A percentile compares a stretch with the other conserved stretches of the same genome.
Conservation (phyloP, 2,113 vertebrate genomes). For the Pygoscelis adeliae region DNA sequence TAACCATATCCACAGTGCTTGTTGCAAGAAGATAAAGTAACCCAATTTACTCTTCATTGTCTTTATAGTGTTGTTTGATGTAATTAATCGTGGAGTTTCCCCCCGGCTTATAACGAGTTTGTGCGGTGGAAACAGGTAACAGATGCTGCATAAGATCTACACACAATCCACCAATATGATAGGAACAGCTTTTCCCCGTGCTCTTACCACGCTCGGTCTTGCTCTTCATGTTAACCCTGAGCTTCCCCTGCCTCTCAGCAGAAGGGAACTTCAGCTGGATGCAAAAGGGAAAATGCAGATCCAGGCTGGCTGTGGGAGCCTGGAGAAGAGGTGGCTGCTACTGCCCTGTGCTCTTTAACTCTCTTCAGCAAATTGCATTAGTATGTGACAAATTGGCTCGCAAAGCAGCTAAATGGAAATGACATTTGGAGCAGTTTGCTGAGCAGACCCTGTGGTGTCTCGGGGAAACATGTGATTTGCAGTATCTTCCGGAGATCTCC, state of each 20-base stretch:
- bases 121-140: background rate
- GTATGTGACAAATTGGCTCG: conserved; percentile 58
- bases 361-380: conserved; percentile 50
- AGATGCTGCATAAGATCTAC: background rate
- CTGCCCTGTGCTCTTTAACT: conserved; percentile 43
- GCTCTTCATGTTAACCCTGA: background rate
- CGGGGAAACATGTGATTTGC: background rate
- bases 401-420: conserved; percentile 44
- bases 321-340: background rate
- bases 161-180: background rate
- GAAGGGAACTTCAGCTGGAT: background rate
- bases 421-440: conserved; percentile 18
- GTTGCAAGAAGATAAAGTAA: conserved; percentile 28
- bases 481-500: background rate
- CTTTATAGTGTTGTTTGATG: background rate
- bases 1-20: background rate
- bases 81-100: conserved; percentile 39
- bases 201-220: background rate
- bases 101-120: background rate
- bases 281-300: background rate
- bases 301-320: background rate
- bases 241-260: background rate
- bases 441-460: background rate
- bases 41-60: conserved; percentile 13
- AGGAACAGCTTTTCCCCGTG: background rate